These are phyloP conservation scores for Calidris pygmaea DNA, from an alignment of 2,113 vertebrate genomes.

Conservation along the genomic window DNA sequence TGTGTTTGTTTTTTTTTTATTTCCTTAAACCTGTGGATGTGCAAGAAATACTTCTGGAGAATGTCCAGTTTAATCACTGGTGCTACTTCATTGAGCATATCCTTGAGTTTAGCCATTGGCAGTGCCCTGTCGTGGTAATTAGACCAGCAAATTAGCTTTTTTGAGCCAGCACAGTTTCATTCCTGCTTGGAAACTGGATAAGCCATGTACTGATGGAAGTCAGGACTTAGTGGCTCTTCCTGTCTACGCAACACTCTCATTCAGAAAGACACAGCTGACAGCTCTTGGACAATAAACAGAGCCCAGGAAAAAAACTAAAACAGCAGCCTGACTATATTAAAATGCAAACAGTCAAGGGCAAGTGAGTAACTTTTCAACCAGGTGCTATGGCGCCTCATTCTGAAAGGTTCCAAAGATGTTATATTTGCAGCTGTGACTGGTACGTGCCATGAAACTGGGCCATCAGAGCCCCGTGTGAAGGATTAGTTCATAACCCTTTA, in stretches of 20 bases:
- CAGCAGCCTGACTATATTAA: neutral
- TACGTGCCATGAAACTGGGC: neutral
- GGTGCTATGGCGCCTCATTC: neutral
- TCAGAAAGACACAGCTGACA: constrained; percentile 39
- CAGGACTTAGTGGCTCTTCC: constrained; percentile 40
- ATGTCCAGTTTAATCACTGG: neutral
- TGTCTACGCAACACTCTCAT: neutral
- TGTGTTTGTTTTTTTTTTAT: neutral
- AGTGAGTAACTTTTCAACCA: constrained; percentile 8
- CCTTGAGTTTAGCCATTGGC: neutral
- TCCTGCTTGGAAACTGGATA: constrained; percentile 31
- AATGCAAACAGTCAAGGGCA: neutral
- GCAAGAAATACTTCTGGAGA: neutral
- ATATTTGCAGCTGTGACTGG: neutral
- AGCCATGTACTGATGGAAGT: constrained; percentile 41
- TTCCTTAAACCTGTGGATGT: neutral
- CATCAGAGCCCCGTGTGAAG: neutral
- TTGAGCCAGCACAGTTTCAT: constrained; percentile 23
- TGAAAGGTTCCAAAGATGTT: neutral
- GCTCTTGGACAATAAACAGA: constrained; percentile 28
- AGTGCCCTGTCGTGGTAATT: constrained; percentile 9
- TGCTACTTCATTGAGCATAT: neutral
- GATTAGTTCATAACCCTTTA: neutral
- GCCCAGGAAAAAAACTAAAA: neutral
- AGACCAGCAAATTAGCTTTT: constrained; percentile 56